Evolutionary conservation across 2,888 invertebrate genomes (phyloP).

Genomic region (Eupithecia dodoneata): DNA sequence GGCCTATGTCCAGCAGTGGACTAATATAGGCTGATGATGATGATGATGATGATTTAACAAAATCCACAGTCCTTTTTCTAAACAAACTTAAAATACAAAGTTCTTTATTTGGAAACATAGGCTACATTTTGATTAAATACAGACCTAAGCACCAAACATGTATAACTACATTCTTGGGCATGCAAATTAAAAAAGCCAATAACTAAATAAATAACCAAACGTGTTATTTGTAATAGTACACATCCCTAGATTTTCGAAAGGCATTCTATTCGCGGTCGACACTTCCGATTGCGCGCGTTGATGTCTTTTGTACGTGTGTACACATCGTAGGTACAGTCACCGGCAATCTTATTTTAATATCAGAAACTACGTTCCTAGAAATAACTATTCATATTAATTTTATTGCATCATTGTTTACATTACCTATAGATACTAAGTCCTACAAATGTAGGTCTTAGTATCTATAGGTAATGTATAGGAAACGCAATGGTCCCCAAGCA

Average conservation of each 20-base stretch:
- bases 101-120: neutral
- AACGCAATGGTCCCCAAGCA: too few species aligned
- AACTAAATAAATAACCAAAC: neutral
- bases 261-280: constrained; percentile 20
- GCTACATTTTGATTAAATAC: neutral
- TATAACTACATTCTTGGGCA: neutral
- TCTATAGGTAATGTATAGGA: too few species aligned
- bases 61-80: too few species aligned
- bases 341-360: neutral
- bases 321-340: constrained; percentile 1
- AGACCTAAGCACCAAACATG: neutral
- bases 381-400: neutral
- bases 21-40: too few species aligned
- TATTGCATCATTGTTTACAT: too few species aligned
- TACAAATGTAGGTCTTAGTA: too few species aligned
- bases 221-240: neutral
- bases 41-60: too few species aligned
- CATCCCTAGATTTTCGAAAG: constrained; percentile 30
- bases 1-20: too few species aligned
- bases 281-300: constrained; percentile 33
- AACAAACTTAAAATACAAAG: neutral
- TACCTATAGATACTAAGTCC: too few species aligned
- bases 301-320: constrained; percentile 35
- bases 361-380: neutral
- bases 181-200: neutral